These are phyloP conservation scores for Pristiophorus japonicus DNA, from an alignment of 2,113 vertebrate genomes.

Conservation along the genomic window DNA sequence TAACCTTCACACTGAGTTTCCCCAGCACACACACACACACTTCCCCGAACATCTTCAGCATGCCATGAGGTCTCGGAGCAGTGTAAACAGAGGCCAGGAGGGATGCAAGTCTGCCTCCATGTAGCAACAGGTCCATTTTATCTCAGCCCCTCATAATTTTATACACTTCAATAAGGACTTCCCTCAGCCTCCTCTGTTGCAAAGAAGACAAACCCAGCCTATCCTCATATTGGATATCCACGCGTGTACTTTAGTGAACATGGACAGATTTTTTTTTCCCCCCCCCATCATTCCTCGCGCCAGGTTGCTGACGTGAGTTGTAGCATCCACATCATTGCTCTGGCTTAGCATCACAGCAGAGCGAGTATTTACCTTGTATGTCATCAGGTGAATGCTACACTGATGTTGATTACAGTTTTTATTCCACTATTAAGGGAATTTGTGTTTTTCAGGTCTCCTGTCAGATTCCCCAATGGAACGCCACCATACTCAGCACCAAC, in stretches of 20 bases:
- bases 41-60: not conserved
- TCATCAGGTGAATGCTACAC: not conserved
- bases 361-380: not conserved
- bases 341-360: not conserved
- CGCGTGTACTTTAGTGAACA: not conserved
- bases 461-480: not conserved
- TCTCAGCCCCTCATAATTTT: too few relatives aligned
- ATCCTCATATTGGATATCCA: not conserved
- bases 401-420: not conserved
- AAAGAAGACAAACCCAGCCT: too few relatives aligned
- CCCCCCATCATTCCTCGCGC: not conserved
- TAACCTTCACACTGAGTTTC: not conserved
- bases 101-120: not conserved
- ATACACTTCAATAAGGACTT: too few relatives aligned
- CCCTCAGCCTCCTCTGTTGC: too few relatives aligned
- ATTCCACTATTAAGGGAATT: not conserved
- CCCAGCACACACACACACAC: not conserved
- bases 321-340: not conserved
- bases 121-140: too few relatives aligned
- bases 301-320: not conserved
- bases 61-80: not conserved
- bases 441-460: not conserved
- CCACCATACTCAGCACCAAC: not conserved
- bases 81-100: not conserved
- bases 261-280: not conserved